phyloP scores from a whole-genome alignment of 2,888 invertebrate species.

The Kuschelorhynchus macadamiae region DNA sequence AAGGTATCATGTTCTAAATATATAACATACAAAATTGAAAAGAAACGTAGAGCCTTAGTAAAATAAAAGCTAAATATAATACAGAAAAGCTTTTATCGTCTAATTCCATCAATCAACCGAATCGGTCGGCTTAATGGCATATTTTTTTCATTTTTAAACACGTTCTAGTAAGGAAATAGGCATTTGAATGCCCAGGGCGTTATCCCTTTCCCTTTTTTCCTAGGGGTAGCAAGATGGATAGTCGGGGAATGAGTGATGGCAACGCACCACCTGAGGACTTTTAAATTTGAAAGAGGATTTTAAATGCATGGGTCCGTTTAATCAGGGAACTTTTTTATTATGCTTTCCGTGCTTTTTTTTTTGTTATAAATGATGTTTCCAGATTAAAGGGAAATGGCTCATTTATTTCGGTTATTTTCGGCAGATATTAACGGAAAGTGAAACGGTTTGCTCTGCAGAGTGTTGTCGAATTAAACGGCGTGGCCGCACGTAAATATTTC shows the following conservation, averaged over 20 bases:
- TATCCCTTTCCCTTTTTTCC: constrained; percentile 28
- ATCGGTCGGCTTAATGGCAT: constrained; percentile 2
- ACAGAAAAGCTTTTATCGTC: no score
- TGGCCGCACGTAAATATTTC: no score
- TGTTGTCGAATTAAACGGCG: no score
- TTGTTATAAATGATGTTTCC: constrained; percentile 33
- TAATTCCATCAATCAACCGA: no score
- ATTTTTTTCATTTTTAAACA: constrained; percentile 23
- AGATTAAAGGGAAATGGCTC: no score
- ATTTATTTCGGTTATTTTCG: no score
- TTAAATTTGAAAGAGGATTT: constrained; percentile 40
- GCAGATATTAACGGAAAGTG: no score
- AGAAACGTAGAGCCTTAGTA: no score
- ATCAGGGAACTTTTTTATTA: constrained; percentile 34
- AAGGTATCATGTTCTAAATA: no score
- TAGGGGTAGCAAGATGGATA: constrained; percentile 44
- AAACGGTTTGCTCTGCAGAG: no score
- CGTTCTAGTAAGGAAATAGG: constrained; percentile 28
- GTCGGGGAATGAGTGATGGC: constrained; percentile 42
- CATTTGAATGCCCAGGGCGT: constrained; percentile 33
- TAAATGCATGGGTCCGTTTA: constrained; percentile 29
- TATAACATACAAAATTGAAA: no score
- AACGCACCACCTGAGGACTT: constrained; percentile 44
- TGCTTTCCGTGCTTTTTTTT: constrained; percentile 29
- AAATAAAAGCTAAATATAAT: no score